These are phyloP conservation scores for Etheostoma cragini DNA, from an alignment of 2,113 vertebrate species.

Conservation along the genomic window DNA sequence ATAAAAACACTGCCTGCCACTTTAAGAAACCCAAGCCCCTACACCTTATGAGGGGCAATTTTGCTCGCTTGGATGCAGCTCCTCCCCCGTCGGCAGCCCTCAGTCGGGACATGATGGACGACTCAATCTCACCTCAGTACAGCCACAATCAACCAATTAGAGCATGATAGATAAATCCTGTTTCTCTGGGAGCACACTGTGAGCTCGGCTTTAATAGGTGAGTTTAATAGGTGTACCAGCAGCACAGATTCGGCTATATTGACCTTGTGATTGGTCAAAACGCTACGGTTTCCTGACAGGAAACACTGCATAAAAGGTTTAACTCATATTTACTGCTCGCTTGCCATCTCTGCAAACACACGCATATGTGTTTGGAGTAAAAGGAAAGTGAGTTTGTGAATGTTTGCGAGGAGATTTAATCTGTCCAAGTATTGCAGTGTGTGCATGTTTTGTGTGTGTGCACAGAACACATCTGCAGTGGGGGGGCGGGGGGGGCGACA, in stretches of 20 bases:
- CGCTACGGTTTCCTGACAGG: conserved; percentile 41
- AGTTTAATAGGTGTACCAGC: conserved; percentile 62
- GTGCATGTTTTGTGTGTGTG: neutral
- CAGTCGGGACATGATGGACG: conserved; percentile 79
- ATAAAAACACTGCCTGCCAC: conserved; percentile 73
- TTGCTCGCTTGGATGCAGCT: conserved; percentile 70
- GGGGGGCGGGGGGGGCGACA: neutral
- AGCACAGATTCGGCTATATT: conserved; percentile 22
- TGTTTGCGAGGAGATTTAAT: conserved; percentile 41
- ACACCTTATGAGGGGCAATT: conserved; percentile 75
- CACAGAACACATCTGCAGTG: conserved; percentile 44
- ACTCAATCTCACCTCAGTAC: conserved; percentile 80
- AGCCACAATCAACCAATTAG: conserved; percentile 82
- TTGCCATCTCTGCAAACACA: neutral
- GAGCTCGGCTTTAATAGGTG: conserved; percentile 71
- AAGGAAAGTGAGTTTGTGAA: conserved; percentile 18
- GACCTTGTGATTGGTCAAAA: conserved; percentile 77
- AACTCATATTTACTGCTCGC: conserved; percentile 24
- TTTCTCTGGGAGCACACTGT: conserved; percentile 48
- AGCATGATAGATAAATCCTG: conserved; percentile 80
- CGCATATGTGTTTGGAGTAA: neutral
- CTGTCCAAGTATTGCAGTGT: conserved; percentile 29
- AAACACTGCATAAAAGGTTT: conserved; percentile 48
- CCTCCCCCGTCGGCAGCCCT: conserved; percentile 63
- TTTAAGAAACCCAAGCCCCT: conserved; percentile 53